Evolutionary conservation across 1,140 invertebrate species (phyloP).

Genomic region (Glossosoma conforme): DNA sequence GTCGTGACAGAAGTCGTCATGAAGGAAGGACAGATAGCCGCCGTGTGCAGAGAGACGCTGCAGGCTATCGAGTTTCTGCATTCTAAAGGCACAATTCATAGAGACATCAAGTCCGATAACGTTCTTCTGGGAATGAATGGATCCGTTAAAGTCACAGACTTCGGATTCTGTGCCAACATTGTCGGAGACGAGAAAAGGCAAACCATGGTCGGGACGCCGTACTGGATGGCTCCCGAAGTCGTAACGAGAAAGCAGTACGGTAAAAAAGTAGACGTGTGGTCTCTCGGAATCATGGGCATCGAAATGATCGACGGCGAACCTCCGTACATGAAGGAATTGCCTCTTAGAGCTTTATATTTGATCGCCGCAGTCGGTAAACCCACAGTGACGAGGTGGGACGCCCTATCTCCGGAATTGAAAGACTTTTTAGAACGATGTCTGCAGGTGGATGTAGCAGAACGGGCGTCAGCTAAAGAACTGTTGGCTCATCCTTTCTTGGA

Average conservation of each 20-base stretch:
- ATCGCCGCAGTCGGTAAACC: slow-evolving; percentile 95
- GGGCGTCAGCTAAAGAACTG: slow-evolving; percentile 80
- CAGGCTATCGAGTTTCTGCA: slow-evolving; percentile 91
- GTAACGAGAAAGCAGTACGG: slow-evolving; percentile 79
- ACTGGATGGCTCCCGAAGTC: slow-evolving; percentile 90
- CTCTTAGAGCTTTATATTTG: slow-evolving; percentile 88
- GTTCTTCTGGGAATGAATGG: slow-evolving; percentile 95
- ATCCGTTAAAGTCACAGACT: slow-evolving; percentile 95
- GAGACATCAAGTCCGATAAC: slow-evolving; percentile 96
- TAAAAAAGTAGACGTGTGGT: slow-evolving; percentile 95
- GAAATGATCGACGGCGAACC: slow-evolving; percentile 99
- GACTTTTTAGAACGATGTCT: slow-evolving; percentile 89
- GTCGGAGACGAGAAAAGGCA: slow-evolving; percentile 90
- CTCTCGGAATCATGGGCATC: slow-evolving; percentile 94
- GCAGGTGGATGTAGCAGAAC: slow-evolving; percentile 85
- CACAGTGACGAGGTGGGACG: slow-evolving; percentile 78
- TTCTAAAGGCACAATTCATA: slow-evolving; percentile 83
- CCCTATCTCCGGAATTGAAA: slow-evolving; percentile 68
- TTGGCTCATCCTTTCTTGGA: slow-evolving; percentile 85
- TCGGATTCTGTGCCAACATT: slow-evolving; percentile 94
- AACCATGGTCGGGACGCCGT: slow-evolving; percentile 92
- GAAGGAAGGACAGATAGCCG: slow-evolving; percentile 96
- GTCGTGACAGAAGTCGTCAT: slow-evolving; percentile 97
- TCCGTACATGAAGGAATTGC: slow-evolving; percentile 92
- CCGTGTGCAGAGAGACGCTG: slow-evolving; percentile 87